These are phyloP conservation scores for Drosophila formosana DNA, from an alignment of 2,888 invertebrate species.

Conservation along the genomic window DNA sequence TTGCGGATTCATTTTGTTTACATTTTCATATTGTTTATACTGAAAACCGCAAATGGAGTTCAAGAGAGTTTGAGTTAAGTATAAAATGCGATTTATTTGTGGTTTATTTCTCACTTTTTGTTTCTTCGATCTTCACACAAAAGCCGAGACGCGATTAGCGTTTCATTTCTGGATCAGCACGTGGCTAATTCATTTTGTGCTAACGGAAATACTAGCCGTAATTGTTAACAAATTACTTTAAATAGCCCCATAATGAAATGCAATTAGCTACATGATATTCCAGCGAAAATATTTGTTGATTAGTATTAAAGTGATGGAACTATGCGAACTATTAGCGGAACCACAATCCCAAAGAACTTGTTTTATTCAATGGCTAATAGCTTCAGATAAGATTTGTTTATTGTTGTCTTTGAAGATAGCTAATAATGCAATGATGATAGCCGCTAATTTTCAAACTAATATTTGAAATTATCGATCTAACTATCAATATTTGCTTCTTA, in stretches of 20 bases:
- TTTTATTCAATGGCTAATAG: not conserved
- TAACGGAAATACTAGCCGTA: constrained; percentile 37
- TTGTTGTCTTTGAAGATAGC: not conserved
- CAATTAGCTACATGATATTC: constrained; percentile 16
- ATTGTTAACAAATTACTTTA: constrained; percentile 34
- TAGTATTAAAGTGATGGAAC: not conserved
- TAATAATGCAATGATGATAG: not conserved
- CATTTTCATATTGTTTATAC: constrained; percentile 31
- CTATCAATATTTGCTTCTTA: not conserved
- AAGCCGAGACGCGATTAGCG: constrained; percentile 38
- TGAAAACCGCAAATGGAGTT: constrained; percentile 56
- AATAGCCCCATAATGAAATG: constrained; percentile 32
- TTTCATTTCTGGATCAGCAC: constrained; percentile 35
- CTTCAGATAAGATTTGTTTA: not conserved
- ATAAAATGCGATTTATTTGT: constrained; percentile 63
- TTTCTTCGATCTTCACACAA: constrained; percentile 5
- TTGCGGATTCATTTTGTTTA: constrained; percentile 56
- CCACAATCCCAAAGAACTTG: not conserved
- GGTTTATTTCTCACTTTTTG: constrained; percentile 42
- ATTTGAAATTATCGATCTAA: not conserved
- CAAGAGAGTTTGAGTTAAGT: constrained; percentile 62
- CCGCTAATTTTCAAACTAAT: not conserved
- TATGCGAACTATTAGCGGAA: constrained; percentile 1
- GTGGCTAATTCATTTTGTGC: constrained; percentile 44
- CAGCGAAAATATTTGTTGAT: not conserved